Evolutionary conservation across 1,140 invertebrate genomes (phyloP), one percentile per base, ranked within the genome.

Genomic region (Planococcus citri): DNA sequence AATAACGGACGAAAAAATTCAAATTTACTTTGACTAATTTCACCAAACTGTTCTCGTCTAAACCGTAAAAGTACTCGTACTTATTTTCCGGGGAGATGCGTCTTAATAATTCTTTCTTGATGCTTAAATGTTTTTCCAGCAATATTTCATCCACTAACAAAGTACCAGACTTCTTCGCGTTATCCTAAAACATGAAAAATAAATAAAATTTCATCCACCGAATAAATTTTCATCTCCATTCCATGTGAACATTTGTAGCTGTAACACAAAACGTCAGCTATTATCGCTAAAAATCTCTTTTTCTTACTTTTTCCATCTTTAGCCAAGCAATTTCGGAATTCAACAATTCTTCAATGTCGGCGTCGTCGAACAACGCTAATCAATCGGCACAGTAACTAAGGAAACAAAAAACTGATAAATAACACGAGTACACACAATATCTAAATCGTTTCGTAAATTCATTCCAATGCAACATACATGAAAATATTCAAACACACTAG

Each of bases 121-220:
- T 82, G 74, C 89, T 87, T 4, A 97, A 82, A 78, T 97, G 94
- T 2, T 95, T 95, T 78, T 96, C 93, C n/a, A 97, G 79, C 10
- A 95, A 79, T 51, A 87, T 87, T 74, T 92, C 89, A 68, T 90
- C 87, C 0, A 89, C 82, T 71, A 83, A 83, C 29, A 80, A 83
- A 69, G 87, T 84, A 0, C 87, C 87, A 17, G 82, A 83, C 68
- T 82, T 78, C 71, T 84, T 80, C 0, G 89, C 84, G 71, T 83
- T 84, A 70, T 87, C 84, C 73, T 87, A 17, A 12, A n/a, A n/a
- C n/a, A n/a, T n/a, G n/a, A n/a, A n/a, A n/a, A n/a, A n/a, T n/a
- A n/a, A n/a, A n/a, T n/a, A n/a, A n/a, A n/a, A n/a, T n/a, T n/a
- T n/a, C n/a, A n/a, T n/a, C n/a, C n/a, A n/a, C n/a, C n/a, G n/a